phyloP scores from a whole-genome alignment of 2,888 invertebrate genomes.

The Sialis lutaria region DNA sequence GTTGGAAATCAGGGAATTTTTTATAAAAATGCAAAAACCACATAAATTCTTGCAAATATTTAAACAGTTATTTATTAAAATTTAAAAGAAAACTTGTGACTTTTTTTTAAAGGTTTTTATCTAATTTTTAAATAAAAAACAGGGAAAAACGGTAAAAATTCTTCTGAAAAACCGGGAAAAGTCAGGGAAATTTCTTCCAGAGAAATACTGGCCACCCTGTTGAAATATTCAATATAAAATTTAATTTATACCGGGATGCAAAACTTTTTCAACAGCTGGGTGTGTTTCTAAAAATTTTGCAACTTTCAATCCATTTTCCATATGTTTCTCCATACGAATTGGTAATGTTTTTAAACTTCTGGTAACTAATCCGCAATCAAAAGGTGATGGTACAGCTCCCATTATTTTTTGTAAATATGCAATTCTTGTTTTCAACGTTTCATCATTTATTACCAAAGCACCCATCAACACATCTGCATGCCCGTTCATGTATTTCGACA shows the following conservation, averaged over 20 bases:
- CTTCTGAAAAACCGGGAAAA: too few species aligned
- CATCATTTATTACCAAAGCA: conserved; percentile 10
- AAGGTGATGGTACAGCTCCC: conserved; percentile 90
- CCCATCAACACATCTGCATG: conserved; percentile 16
- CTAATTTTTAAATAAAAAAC: too few species aligned
- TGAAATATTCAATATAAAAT: too few species aligned
- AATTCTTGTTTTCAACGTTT: conserved; percentile 28
- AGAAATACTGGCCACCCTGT: too few species aligned
- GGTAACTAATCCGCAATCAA: conserved; percentile 88
- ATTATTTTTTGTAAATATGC: conserved; percentile 51
- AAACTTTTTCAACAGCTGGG: conserved; percentile 58
- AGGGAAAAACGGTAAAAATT: too few species aligned
- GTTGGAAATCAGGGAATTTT: too few species aligned
- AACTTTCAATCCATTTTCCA: conserved; percentile 55
- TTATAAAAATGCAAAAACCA: too few species aligned
- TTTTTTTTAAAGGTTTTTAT: too few species aligned
- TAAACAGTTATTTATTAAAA: too few species aligned
- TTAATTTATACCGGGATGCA: conserved; percentile 52
- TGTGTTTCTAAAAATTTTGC: conserved; percentile 71
- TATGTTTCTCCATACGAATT: conserved; percentile 80
- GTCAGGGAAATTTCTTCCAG: too few species aligned
- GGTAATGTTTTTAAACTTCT: conserved; percentile 87
- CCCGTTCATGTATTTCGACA: conserved; percentile 16
- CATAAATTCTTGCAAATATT: too few species aligned
- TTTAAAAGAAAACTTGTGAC: too few species aligned